Evolutionary conservation across 2,797 vertebrate species (phyloP).

Genomic region (Myotis findleyi): DNA sequence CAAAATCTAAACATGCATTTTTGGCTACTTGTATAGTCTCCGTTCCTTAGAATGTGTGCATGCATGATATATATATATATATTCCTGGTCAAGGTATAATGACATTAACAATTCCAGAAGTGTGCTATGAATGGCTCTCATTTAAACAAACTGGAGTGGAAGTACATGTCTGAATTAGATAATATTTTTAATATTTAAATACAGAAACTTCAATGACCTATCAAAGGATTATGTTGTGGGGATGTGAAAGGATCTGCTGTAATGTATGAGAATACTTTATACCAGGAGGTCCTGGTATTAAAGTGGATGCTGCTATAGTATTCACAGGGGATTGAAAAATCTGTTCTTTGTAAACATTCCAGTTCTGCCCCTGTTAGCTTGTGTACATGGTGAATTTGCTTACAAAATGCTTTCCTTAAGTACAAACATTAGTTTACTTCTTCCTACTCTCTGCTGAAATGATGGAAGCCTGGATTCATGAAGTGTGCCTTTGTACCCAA

Average conservation of each 20-base stretch:
- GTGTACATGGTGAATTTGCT: neutral
- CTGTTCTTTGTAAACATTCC: neutral
- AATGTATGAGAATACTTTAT: neutral
- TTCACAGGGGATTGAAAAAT: neutral
- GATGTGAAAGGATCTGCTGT: neutral
- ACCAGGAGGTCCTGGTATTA: neutral
- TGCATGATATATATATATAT: neutral
- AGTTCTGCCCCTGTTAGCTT: neutral
- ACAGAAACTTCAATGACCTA: constrained; percentile 6
- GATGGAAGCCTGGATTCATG: neutral
- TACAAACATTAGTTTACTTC: neutral
- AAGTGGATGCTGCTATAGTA: neutral
- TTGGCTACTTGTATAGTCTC: neutral
- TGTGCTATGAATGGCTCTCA: neutral
- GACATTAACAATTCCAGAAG: neutral
- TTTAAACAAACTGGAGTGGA: constrained; percentile 1
- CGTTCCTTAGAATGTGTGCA: constrained; percentile 14
- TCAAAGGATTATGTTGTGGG: constrained; percentile 2
- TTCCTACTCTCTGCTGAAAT: neutral
- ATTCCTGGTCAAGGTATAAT: neutral
- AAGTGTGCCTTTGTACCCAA: neutral
- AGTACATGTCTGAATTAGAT: neutral
- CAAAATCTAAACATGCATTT: neutral
- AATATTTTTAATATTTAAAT: constrained; percentile 54
- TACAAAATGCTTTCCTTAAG: neutral